Base-by-base conservation (phyloP, 2,888 invertebrate genomes). In the Papilio gigon region DNA sequence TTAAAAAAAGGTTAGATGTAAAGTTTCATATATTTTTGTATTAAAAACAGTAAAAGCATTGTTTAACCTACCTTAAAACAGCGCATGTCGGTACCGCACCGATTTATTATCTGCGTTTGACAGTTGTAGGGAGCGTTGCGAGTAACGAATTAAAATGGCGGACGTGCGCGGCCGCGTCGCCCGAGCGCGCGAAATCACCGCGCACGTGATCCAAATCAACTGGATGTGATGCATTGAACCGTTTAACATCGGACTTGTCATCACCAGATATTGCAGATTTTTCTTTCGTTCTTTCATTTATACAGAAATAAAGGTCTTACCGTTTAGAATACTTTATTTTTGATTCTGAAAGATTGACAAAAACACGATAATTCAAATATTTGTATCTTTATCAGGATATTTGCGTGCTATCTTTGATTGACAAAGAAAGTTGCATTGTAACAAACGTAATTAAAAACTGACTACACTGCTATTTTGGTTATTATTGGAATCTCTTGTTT, bases 71-170 rank as follows among this genome's bases (percentile, higher is more conserved):
- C 30, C 50, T 37, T 53, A 56, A 67, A 62, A 62, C 56, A 20
- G 12, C 14, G n/a, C 33, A 53, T 68, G 60, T 65, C 53, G 22
- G 17, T 53, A 20, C 53, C 60, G 17, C 6, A 35, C 60, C 27
- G 42, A 69, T 65, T 69, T 65, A 61, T 65, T 53, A 60, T 59
- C 68, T 69, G 68, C 60, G 20, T 60, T 40, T 65, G 68, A 69
- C 68, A 65, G 59, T 53, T 56, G 37, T 37, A 37, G 58, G 50
- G 47, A 67, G 62, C 53, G 53, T 67, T 53, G 56, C 53, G 50
- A 68, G 73, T 67, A 42, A 70, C 71, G 72, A 75, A 76, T 76
- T 73, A 74, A 75, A 75, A 73, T 71, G 71, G 72, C 71, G 67
- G n/a, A 66, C 70, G 74, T 73, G 76, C 73, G 73, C 58, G 66